phyloP scores from a whole-genome alignment of 2,113 vertebrate species.

The Lasiurus borealis region DNA sequence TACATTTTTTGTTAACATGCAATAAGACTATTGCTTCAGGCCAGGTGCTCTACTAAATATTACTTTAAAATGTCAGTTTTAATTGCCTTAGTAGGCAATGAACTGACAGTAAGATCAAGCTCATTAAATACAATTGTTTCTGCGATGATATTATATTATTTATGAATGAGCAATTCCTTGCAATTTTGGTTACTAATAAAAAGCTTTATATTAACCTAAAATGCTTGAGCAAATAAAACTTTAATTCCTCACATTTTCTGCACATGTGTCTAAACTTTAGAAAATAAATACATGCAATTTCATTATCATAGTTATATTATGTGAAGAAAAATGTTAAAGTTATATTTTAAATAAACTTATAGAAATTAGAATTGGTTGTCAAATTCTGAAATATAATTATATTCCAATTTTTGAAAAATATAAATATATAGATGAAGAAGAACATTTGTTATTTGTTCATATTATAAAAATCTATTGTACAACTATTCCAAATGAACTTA shows the following conservation, averaged over 20 bases:
- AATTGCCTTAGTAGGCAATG: neutral
- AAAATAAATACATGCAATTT: neutral
- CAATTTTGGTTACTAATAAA: neutral
- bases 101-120: neutral
- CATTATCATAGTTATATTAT: neutral
- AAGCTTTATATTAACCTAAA: neutral
- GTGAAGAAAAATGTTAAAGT: neutral
- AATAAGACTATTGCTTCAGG: neutral
- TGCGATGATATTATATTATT: conserved; percentile 3
- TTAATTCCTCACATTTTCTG: conserved; percentile 4
- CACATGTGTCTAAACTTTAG: neutral
- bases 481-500: no score
- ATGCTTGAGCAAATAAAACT: neutral
- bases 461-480: neutral
- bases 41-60: neutral
- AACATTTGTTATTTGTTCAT: neutral
- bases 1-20: neutral
- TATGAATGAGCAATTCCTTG: neutral
- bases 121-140: conserved; percentile 36
- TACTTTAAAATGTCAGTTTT: conserved; percentile 22
- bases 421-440: neutral
- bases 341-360: neutral
- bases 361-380: neutral
- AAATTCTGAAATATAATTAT: neutral
- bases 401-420: neutral